A percentile compares a stretch with the other conserved stretches of the same genome.
phyloP scores from a whole-genome alignment of 1,140 invertebrate species.

The Saccostrea echinata region DNA sequence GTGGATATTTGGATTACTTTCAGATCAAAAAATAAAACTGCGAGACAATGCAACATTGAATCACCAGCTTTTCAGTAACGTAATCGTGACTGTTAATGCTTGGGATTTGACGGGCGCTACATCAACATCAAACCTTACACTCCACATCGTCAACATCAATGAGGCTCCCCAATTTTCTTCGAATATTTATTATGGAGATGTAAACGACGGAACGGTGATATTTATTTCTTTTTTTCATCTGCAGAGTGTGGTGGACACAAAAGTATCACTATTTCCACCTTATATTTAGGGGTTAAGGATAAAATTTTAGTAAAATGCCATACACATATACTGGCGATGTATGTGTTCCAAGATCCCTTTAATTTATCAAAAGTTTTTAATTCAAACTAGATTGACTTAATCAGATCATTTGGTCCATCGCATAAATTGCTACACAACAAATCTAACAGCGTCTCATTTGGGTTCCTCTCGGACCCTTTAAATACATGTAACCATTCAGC shows the following conservation, averaged over 20 bases:
- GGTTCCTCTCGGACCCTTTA: too few species aligned
- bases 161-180: background rate
- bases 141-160: slow-evolving; percentile 31
- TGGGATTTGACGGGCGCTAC: background rate
- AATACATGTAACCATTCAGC: too few species aligned
- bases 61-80: background rate
- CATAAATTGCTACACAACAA: too few species aligned
- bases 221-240: background rate
- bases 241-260: background rate
- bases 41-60: slow-evolving; percentile 4
- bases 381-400: too few species aligned
- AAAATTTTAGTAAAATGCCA: too few species aligned
- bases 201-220: background rate
- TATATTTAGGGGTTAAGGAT: too few species aligned
- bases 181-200: background rate
- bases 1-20: background rate
- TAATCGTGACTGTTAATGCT: background rate
- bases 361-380: too few species aligned
- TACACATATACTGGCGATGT: too few species aligned
- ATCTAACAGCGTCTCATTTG: too few species aligned
- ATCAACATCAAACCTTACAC: background rate
- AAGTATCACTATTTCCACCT: too few species aligned
- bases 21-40: background rate
- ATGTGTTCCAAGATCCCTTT: too few species aligned
- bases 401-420: too few species aligned